Evolutionary conservation across 1,140 invertebrate genomes (phyloP).

Genomic region (Zaprionus lachaisei): DNA sequence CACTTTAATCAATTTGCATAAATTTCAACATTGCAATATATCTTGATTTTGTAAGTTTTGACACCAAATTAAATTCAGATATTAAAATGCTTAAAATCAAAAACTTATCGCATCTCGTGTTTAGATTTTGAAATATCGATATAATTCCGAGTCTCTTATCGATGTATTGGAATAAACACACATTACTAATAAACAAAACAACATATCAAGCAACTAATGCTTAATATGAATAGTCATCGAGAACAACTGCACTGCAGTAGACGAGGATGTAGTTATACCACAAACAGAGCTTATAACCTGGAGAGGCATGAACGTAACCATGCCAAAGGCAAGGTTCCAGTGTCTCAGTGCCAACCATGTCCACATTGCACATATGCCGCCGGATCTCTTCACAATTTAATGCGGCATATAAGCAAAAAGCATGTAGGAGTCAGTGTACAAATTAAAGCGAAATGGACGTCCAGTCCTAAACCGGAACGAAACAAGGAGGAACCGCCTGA

Average conservation of each 20-base stretch:
- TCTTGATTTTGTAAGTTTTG: too few species aligned
- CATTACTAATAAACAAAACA: conserved; percentile 10
- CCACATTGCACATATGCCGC: conserved; percentile 42
- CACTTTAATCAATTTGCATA: too few species aligned
- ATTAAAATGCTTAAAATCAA: too few species aligned
- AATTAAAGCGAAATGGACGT: neutral
- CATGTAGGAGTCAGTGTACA: conserved; percentile 14
- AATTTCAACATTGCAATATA: too few species aligned
- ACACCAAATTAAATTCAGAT: too few species aligned
- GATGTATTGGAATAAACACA: neutral
- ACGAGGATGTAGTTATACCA: conserved; percentile 39
- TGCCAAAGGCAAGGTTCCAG: conserved; percentile 37
- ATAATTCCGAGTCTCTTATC: neutral
- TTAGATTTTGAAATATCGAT: neutral
- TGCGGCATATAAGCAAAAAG: conserved; percentile 38
- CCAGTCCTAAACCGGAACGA: neutral
- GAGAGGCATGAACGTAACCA: conserved; percentile 41
- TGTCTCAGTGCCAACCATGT: conserved; percentile 40
- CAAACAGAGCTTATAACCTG: conserved; percentile 35
- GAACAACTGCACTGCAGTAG: conserved; percentile 37
- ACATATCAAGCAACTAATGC: neutral
- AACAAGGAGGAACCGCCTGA: neutral
- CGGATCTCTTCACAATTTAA: conserved; percentile 41
- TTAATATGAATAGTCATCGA: conserved; percentile 31
- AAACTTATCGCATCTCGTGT: neutral